Percentiles rank a stretch among this genome's conserved stretches.
Conservation (phyloP, 2,797 vertebrate genomes). For the Erethizon dorsatum region DNA sequence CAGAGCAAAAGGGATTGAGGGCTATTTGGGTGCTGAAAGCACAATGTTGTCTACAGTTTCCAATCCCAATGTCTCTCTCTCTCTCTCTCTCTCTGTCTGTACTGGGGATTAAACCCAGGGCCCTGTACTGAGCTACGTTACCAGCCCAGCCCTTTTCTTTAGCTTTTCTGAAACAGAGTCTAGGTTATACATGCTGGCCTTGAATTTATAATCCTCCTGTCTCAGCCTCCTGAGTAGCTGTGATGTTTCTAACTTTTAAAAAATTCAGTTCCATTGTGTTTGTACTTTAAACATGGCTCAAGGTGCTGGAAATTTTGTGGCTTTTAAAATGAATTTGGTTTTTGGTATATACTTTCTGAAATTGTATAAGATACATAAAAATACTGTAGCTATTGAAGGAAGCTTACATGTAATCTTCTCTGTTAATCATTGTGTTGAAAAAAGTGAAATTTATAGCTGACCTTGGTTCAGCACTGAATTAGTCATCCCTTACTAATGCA, state of each 20-base stretch:
- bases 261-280: constrained; percentile 5
- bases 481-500: constrained; percentile 90
- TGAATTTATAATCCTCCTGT: not conserved
- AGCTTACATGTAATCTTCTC: constrained; percentile 79
- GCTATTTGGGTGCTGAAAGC: constrained; percentile 41
- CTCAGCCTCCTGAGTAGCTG: not conserved
- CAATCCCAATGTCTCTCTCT: not conserved
- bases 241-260: constrained; percentile 53
- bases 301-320: constrained; percentile 57
- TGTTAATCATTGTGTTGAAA: constrained; percentile 87
- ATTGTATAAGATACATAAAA: constrained; percentile 72
- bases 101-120: not conserved
- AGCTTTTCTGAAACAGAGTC: not conserved
- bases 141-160: not conserved
- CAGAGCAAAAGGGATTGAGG: constrained; percentile 6
- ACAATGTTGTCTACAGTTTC: constrained; percentile 21
- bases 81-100: not conserved
- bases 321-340: constrained; percentile 68
- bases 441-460: constrained; percentile 90
- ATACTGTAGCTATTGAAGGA: constrained; percentile 83
- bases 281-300: constrained; percentile 66
- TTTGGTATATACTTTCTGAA: constrained; percentile 67
- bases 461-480: constrained; percentile 90
- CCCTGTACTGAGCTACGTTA: not conserved
- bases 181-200: not conserved